Percentiles rank a stretch among this genome's conserved stretches.
phyloP scores from a whole-genome alignment of 2,113 vertebrate species.

The Arvicanthis niloticus region DNA sequence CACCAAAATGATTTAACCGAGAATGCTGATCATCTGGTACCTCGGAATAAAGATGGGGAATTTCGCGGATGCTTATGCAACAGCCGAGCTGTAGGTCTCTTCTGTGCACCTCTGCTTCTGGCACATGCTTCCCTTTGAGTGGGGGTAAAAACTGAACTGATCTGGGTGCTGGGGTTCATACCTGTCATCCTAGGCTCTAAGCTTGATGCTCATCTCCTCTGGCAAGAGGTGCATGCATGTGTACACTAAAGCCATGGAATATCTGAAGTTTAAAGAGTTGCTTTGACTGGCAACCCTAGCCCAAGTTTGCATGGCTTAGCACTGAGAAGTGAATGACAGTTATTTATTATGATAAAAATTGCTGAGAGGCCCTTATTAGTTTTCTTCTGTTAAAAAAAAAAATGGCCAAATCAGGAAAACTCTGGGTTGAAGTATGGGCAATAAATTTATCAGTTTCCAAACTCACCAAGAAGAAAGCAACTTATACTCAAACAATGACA shows the following conservation, averaged over 20 bases:
- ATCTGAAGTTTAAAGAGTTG: neutral
- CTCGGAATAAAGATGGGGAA: neutral
- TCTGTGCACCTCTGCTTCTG: too few relatives aligned
- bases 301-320: neutral
- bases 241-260: neutral
- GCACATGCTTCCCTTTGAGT: neutral
- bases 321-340: neutral
- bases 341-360: conserved; percentile 20
- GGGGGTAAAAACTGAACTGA: neutral
- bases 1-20: neutral
- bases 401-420: neutral
- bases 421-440: neutral
- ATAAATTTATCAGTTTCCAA: conserved; percentile 5
- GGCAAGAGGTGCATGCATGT: neutral
- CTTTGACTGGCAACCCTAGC: neutral
- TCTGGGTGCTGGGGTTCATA: neutral
- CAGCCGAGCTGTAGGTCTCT: too few relatives aligned
- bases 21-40: neutral
- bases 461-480: conserved; percentile 19
- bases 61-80: neutral
- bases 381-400: neutral
- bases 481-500: neutral
- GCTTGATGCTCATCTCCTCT: neutral
- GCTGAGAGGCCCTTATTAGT: neutral
- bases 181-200: neutral